Percentiles rank a stretch among this genome's conserved stretches.
These are phyloP conservation scores for Cercopithecus mona DNA, from an alignment of 2,113 vertebrate genomes.

Conservation along the genomic window DNA sequence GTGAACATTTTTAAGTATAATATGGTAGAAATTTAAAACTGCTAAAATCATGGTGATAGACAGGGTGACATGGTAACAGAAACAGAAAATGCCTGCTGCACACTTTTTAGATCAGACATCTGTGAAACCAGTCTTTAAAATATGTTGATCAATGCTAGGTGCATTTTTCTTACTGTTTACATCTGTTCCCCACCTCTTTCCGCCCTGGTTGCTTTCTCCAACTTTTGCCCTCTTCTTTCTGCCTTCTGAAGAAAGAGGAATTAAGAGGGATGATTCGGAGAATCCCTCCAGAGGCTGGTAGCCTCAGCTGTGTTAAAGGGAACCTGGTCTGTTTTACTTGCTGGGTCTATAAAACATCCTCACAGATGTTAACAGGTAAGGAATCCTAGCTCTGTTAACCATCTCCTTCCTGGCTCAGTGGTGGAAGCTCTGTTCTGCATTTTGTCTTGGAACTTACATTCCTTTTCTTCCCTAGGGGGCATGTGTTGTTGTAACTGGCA, in stretches of 20 bases:
- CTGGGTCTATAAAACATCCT: neutral
- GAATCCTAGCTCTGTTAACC: conserved; percentile 19
- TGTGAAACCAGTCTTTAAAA: neutral
- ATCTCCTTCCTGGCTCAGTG: neutral
- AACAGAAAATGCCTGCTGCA: neutral
- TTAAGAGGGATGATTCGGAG: neutral
- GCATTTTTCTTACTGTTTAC: neutral
- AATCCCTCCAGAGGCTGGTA: conserved; percentile 24
- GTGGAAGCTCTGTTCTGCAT: neutral
- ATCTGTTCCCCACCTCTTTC: fast-evolving
- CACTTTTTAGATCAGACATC: neutral
- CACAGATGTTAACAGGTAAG: conserved; percentile 37
- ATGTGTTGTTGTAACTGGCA: conserved; percentile 52
- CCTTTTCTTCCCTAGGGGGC: neutral
- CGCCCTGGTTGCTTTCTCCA: neutral
- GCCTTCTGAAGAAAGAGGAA: neutral
- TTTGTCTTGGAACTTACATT: neutral
- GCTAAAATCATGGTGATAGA: neutral
- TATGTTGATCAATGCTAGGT: neutral
- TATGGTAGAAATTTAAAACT: neutral
- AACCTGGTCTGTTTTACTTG: conserved; percentile 31
- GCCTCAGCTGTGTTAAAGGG: neutral
- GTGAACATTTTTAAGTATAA: neutral
- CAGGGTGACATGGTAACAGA: neutral
- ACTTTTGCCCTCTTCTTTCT: neutral